phyloP scores from a whole-genome alignment of 2,888 invertebrate species.

The Nemapogon koenigi region DNA sequence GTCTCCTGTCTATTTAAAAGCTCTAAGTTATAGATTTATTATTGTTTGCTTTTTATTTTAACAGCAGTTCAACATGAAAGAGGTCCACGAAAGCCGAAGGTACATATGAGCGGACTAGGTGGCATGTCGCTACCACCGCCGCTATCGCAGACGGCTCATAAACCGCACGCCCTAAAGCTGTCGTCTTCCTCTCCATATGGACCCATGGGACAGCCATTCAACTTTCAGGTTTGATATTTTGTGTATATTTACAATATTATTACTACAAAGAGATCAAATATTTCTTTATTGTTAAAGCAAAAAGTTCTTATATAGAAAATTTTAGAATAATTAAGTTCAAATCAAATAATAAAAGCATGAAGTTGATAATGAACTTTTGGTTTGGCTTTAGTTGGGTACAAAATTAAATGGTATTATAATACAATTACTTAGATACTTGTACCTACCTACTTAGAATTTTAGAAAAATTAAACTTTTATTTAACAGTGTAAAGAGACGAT shows the following conservation, averaged over 20 bases:
- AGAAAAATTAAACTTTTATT: no score
- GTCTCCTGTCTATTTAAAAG: no score
- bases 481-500: no score
- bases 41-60: slow-evolving; percentile 19
- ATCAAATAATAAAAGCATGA: no score
- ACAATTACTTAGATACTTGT: no score
- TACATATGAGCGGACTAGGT: slow-evolving; percentile 61
- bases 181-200: slow-evolving; percentile 53
- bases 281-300: background rate
- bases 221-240: slow-evolving; percentile 38
- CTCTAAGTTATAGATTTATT: background rate
- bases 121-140: slow-evolving; percentile 35
- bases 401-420: background rate
- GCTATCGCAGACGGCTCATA: slow-evolving; percentile 39
- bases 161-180: slow-evolving; percentile 46
- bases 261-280: background rate
- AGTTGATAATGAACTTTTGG: no score
- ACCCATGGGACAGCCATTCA: slow-evolving; percentile 41
- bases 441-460: no score
- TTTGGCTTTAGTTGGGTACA: background rate
- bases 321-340: background rate
- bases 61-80: slow-evolving; percentile 98
- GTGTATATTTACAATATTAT: background rate
- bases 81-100: slow-evolving; percentile 92
- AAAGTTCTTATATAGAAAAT: background rate